Evolutionary conservation across 23 tunicate genomes (phyloP).

Genomic region (Trididemnum miniatum): DNA sequence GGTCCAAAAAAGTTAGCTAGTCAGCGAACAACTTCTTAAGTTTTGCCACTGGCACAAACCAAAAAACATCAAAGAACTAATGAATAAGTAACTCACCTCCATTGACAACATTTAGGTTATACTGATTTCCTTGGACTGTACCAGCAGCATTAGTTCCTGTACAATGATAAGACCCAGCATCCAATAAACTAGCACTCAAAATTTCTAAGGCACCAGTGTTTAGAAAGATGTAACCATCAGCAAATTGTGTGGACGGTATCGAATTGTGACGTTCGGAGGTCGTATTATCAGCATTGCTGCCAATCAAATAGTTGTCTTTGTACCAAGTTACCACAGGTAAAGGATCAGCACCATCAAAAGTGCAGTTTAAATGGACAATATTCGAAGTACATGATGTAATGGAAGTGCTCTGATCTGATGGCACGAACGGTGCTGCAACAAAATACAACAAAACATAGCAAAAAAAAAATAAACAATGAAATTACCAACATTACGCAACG

Average conservation of each 20-base stretch:
- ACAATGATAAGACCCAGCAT: background rate
- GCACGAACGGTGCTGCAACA: too few species aligned
- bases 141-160: background rate
- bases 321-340: slow-evolving; percentile 1
- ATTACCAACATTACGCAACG: too few species aligned
- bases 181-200: background rate
- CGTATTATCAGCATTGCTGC: background rate
- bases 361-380: background rate
- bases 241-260: background rate
- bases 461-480: too few species aligned
- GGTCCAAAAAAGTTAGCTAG: too few species aligned
- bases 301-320: background rate
- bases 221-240: background rate
- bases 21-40: too few species aligned
- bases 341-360: background rate
- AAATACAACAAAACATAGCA: too few species aligned
- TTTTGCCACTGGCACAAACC: too few species aligned
- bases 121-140: background rate
- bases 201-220: slow-evolving; percentile 8
- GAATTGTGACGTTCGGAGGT: background rate
- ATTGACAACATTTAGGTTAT: background rate
- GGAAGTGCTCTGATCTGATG: too few species aligned
- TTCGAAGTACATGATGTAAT: background rate
- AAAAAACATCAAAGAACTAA: too few species aligned
- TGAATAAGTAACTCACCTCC: too few species aligned